Evolutionary conservation across 2,888 invertebrate species (phyloP).

Genomic region (Parnassius mnemosyne): DNA sequence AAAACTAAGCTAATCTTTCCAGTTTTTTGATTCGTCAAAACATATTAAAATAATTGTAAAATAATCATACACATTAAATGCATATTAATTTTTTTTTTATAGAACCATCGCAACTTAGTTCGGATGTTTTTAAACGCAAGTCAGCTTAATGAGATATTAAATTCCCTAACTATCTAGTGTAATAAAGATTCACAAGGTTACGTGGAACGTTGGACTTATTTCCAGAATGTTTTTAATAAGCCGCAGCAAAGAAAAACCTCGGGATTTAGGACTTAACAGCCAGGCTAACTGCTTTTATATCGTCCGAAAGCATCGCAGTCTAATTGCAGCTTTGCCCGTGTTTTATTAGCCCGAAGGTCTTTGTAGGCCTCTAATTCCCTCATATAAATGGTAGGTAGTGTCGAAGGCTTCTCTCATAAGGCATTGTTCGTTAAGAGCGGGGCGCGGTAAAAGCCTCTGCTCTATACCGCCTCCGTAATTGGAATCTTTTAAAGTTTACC

Average conservation of each 20-base stretch:
- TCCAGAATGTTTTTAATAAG: constrained; percentile 17
- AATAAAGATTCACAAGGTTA: too few species aligned
- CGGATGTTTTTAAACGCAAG: too few species aligned
- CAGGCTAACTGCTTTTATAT: constrained; percentile 25
- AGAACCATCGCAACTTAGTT: too few species aligned
- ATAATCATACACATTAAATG: too few species aligned
- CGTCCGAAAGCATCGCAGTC: constrained; percentile 44
- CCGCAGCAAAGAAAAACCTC: constrained; percentile 33
- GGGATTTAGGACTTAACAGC: constrained; percentile 20
- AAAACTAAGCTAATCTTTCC: too few species aligned
- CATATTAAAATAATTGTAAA: too few species aligned
- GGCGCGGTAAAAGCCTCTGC: constrained; percentile 50
- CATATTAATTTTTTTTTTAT: too few species aligned
- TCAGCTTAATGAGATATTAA: too few species aligned
- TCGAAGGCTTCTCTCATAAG: constrained; percentile 41
- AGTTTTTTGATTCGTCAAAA: too few species aligned
- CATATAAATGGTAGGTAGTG: constrained; percentile 51
- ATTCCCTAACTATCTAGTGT: too few species aligned
- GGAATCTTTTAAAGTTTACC: constrained; percentile 78
- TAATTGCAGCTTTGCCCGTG: constrained; percentile 52
- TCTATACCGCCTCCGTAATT: constrained; percentile 52
- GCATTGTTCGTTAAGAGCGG: constrained; percentile 64
- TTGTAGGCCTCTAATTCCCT: constrained; percentile 56
- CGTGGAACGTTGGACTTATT: constrained; percentile 1
- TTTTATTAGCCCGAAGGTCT: constrained; percentile 49